Conservation (phyloP, 2,113 vertebrate genomes). For the Toxotes chatareus region DNA sequence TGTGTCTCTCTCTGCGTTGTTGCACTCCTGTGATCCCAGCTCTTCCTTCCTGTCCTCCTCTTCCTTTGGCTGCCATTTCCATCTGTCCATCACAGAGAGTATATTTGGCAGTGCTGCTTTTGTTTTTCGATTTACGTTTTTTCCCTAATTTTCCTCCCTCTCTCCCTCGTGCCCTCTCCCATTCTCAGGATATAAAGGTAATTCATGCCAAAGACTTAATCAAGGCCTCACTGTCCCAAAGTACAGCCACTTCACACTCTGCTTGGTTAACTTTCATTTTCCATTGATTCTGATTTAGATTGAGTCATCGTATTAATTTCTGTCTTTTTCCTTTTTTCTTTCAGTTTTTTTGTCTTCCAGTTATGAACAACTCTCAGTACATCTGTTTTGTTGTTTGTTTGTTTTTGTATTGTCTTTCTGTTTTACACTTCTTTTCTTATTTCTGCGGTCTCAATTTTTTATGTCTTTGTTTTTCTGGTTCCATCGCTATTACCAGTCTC, state of each 20-base stretch:
- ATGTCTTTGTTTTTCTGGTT: conserved; percentile 80
- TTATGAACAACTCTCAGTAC: conserved; percentile 89
- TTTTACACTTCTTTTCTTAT: conserved; percentile 74
- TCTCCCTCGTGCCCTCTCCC: conserved; percentile 87
- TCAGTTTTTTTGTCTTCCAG: conserved; percentile 27
- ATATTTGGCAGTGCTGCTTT: conserved; percentile 78
- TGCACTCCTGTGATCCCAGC: conserved; percentile 43
- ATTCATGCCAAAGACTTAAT: conserved; percentile 90
- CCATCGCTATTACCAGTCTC: conserved; percentile 88
- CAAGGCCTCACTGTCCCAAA: conserved; percentile 90
- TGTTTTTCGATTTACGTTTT: conserved; percentile 80
- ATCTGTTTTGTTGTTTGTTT: conserved; percentile 79
- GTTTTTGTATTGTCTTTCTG: conserved; percentile 84
- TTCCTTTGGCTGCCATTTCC: conserved; percentile 82
- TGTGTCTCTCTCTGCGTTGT: conserved; percentile 24
- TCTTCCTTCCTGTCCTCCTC: conserved; percentile 49
- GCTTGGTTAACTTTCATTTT: conserved; percentile 53
- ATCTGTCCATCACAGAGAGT: conserved; percentile 68
- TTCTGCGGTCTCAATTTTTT: conserved; percentile 83
- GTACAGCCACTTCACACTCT: conserved; percentile 49
- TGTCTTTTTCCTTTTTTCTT: conserved; percentile 16
- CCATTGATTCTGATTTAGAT: conserved; percentile 29
- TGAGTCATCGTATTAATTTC: conserved; percentile 22
- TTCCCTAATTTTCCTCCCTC: conserved; percentile 95
- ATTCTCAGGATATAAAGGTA: conserved; percentile 90